Base-by-base conservation (phyloP, 2,113 vertebrate species). In the Ranitomeya imitator region DNA sequence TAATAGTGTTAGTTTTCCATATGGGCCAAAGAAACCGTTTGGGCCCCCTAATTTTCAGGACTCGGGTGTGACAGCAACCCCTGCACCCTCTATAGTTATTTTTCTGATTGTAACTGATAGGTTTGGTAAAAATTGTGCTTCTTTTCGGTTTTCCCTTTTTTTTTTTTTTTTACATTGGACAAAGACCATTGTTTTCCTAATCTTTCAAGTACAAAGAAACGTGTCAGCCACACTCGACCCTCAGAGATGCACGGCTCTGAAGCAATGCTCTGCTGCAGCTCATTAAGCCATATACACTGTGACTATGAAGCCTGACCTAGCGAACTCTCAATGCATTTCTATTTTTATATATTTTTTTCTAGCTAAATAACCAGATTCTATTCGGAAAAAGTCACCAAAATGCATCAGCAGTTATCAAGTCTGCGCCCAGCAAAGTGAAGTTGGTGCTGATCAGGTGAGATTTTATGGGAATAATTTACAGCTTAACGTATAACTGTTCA, bases 371-470 rank as follows among this genome's bases (percentile, higher is more conserved):
- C 92, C 97, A 98, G 93, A 93, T 98, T 31, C 82, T 99, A 57
- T 98, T 98, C 90, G 98, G 98, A 90, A 96, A 97, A 93, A 99
- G 98, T 90, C 98, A 99, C 90, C 98, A 97, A 93, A 99, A 98
- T 54, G 98, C 98, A 23, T 99, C 98, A 6, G 97, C 98, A 90
- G 96, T 99, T 93, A 99, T 99, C 88, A 99, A 99, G 94, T 97
- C 95, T 7, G 94, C 98, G 5, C 91, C 96, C 3, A 91, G 95
- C 83, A 97, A 96, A 89, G 96, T 99, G 92, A 98, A 97, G 86
- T 92, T 99, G 37, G 95, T 99, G 93, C 96, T 99, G 89, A 96
- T 99, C 95, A 95, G 98, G 98, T 99, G 94, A 93, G 95, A 80
- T n/a, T 2, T 15, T 71, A 26, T 73, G 15, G 14, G 15, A 73